These are phyloP conservation scores for Actinernus sp. DNA, from an alignment of 92 coral and sea anemone genomes.

Conservation along the genomic window DNA sequence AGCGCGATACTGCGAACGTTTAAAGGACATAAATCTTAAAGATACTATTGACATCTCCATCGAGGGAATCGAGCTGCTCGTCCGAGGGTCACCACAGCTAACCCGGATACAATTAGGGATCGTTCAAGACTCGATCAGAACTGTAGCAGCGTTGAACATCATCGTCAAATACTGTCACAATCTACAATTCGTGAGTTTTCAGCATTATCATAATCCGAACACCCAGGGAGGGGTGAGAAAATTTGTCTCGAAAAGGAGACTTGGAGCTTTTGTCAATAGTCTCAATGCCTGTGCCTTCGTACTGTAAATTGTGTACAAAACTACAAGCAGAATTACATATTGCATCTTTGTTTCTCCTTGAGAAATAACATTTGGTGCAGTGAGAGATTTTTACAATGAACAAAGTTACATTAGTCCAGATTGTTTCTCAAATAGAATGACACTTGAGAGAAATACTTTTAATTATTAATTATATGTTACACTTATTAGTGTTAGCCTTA, in stretches of 20 bases:
- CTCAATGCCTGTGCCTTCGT: conserved; percentile 54
- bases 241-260: conserved; percentile 65
- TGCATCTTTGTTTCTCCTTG: no score
- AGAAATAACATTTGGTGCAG: no score
- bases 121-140: conserved; percentile 61
- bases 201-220: conserved; percentile 61
- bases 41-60: conserved; percentile 70
- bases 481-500: no score
- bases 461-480: no score
- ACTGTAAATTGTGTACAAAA: no score
- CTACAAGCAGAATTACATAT: no score
- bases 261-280: conserved; percentile 62
- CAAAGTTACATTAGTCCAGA: no score
- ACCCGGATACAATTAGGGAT: conserved; percentile 77
- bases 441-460: no score
- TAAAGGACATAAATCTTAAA: conserved; percentile 77
- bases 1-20: conserved; percentile 50
- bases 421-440: no score
- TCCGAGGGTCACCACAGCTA: conserved; percentile 64
- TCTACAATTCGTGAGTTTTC: conserved; percentile 77
- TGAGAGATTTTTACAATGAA: no score
- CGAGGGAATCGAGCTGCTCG: conserved; percentile 76
- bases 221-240: conserved; percentile 65
- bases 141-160: conserved; percentile 72
- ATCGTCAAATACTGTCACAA: conserved; percentile 62